These are phyloP conservation scores for Drosophila tristis DNA, from an alignment of 1,140 invertebrate species.

Conservation along the genomic window DNA sequence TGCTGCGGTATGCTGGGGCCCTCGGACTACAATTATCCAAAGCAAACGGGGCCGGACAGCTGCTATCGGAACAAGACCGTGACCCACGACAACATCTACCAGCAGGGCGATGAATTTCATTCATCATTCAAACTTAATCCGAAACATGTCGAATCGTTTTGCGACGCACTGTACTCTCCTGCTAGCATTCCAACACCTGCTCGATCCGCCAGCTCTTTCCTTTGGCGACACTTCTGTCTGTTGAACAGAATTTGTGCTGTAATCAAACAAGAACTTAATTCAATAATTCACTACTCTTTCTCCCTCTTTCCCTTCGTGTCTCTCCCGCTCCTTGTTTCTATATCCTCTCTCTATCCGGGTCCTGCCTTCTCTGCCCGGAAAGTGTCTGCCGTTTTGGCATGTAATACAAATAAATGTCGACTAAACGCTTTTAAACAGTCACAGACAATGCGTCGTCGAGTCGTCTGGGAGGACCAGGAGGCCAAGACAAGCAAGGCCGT, in stretches of 20 bases:
- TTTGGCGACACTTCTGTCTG: slow-evolving; percentile 8
- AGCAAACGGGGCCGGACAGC: too few relatives aligned
- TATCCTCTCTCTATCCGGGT: slow-evolving; percentile 1
- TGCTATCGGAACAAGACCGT: too few relatives aligned
- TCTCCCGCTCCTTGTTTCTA: too few relatives aligned
- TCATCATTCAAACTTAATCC: too few relatives aligned
- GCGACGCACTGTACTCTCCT: too few relatives aligned
- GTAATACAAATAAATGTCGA: slow-evolving; percentile 69
- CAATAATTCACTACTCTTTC: slow-evolving; percentile 55
- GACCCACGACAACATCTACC: too few relatives aligned
- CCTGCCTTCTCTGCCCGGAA: not conserved
- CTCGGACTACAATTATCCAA: too few relatives aligned
- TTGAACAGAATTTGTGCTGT: slow-evolving; percentile 37
- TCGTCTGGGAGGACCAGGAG: slow-evolving; percentile 7
- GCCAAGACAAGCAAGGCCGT: slow-evolving; percentile 6
- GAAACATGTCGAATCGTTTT: too few relatives aligned
- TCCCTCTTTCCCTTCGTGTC: not conserved
- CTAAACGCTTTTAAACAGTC: slow-evolving; percentile 71
- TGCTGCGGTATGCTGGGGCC: too few relatives aligned
- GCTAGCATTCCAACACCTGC: not conserved
- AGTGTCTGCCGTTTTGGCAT: slow-evolving; percentile 41
- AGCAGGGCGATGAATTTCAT: too few relatives aligned
- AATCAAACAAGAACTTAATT: slow-evolving; percentile 56
- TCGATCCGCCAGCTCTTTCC: not conserved
- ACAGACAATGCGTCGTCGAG: slow-evolving; percentile 43